Base-by-base conservation (phyloP, 2,797 vertebrate genomes). In the Enteromius viviparus region DNA sequence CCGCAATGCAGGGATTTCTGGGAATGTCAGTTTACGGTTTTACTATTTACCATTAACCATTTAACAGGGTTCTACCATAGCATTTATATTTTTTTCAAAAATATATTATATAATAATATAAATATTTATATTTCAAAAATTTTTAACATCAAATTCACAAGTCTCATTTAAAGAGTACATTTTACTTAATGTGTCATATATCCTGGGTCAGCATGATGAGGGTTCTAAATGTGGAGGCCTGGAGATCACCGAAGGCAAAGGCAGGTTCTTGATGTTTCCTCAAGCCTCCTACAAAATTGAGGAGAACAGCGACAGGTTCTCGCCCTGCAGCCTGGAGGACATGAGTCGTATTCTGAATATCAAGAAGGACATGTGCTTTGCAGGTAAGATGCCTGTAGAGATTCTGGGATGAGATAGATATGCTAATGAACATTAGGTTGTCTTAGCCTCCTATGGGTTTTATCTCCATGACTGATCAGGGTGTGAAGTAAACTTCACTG, bases 231-330 rank as follows among this genome's bases (percentile, higher is more conserved):
- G 96, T 15, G 93, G 93, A 4, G 79, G 86, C 51, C 91, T 93
- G 0, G 92, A 90, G 17, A 90, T 93, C 2, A 68, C 78, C 0
- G 88, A 82, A 1, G 91, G 90, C 1, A 91, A 94, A 83, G 96
- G 96, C 71, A 91, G 93, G 58, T 96, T 93, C 89, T 90, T 97
- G 90, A 97, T 97, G 96, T 97, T 94, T 81, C 94, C 94, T 66
- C 88, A 95, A 0, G 95, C 96, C 85, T 89, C 93, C 0, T 88
- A 94, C 0, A 92, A 92, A 53, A 85, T 92, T n/a, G 93, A 92
- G 32, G 94, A 95, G 82, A 97, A 97, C 92, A 96, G 94, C 0
- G 92, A 95, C 8, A 95, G 92, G 80, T 92, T 97, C 82, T 96
- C 96, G 0, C 85, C 91, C 1, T 97, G 96, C 89, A 96, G 95